These are phyloP conservation scores for Gephyroberyx darwinii DNA, from an alignment of 2,797 vertebrate species.

Conservation along the genomic window DNA sequence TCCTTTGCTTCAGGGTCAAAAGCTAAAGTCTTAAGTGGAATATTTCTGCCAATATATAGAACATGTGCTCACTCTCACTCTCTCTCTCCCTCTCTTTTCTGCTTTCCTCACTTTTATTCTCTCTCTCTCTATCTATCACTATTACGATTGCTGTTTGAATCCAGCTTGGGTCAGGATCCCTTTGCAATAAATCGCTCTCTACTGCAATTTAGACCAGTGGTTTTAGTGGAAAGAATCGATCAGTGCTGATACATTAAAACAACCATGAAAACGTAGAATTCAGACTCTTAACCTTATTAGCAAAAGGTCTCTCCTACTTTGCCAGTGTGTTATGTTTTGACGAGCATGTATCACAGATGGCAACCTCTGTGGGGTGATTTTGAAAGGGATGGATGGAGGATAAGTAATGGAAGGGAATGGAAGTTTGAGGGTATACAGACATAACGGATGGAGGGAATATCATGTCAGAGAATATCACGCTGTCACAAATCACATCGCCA, in stretches of 20 bases:
- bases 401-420: slow-evolving; percentile 32
- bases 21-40: slow-evolving; percentile 51
- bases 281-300: slow-evolving; percentile 47
- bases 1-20: slow-evolving; percentile 51
- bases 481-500: slow-evolving; percentile 72
- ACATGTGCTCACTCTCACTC: slow-evolving; percentile 26
- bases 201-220: slow-evolving; percentile 27
- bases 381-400: slow-evolving; percentile 24
- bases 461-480: slow-evolving; percentile 68
- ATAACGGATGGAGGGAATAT: slow-evolving; percentile 49
- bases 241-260: slow-evolving; percentile 31
- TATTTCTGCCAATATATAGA: slow-evolving; percentile 61
- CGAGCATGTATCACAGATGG: slow-evolving; percentile 55
- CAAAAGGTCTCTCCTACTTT: slow-evolving; percentile 42
- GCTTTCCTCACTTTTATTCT: slow-evolving; percentile 25
- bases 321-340: slow-evolving; percentile 38
- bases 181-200: slow-evolving; percentile 25
- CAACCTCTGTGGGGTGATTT: slow-evolving; percentile 42
- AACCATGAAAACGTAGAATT: slow-evolving; percentile 22
- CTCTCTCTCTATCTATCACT: slow-evolving; percentile 21
- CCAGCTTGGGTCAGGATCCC: slow-evolving; percentile 13
- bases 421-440: slow-evolving; percentile 14
- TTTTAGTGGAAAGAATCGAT: slow-evolving; percentile 41
- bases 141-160: slow-evolving; percentile 23
- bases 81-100: slow-evolving; percentile 4